Percentiles rank a stretch among this genome's conserved stretches.
These are phyloP conservation scores for Polyergus mexicanus DNA, from an alignment of 1,140 invertebrate species.

Conservation along the genomic window DNA sequence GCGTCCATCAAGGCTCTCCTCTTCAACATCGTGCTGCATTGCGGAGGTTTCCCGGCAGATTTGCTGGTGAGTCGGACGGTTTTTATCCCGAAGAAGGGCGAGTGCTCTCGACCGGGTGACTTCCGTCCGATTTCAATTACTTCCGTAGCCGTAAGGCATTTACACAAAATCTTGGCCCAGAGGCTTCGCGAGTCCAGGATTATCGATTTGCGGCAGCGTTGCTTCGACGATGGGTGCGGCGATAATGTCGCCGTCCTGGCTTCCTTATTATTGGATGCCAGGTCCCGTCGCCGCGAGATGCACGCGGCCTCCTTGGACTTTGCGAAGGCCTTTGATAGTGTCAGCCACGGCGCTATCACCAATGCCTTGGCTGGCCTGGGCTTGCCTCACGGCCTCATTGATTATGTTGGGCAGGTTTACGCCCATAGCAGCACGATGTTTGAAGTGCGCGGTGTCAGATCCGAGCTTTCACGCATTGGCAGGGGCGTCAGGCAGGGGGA, in stretches of 20 bases:
- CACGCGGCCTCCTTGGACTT: slow-evolving; percentile 66
- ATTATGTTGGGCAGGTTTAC: not conserved
- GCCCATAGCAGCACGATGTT: not conserved
- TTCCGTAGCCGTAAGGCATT: slow-evolving; percentile 48
- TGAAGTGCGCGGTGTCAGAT: not conserved
- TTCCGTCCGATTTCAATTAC: slow-evolving; percentile 33
- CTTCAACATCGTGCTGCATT: slow-evolving; percentile 49
- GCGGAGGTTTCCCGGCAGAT: slow-evolving; percentile 6
- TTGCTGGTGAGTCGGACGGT: slow-evolving; percentile 51
- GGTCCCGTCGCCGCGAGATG: slow-evolving; percentile 22
- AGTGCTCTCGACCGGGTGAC: slow-evolving; percentile 26
- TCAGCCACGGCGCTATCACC: slow-evolving; percentile 64
- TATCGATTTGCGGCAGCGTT: slow-evolving; percentile 51
- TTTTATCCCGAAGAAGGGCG: slow-evolving; percentile 68
- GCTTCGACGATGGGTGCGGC: slow-evolving; percentile 56
- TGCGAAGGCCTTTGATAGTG: slow-evolving; percentile 68
- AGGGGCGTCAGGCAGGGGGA: slow-evolving; percentile 25
- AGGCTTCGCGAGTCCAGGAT: not conserved
- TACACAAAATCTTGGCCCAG: slow-evolving; percentile 62
- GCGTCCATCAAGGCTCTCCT: slow-evolving; percentile 12
- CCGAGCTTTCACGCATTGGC: not conserved
- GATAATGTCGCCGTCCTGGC: not conserved
- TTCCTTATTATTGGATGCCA: not conserved
- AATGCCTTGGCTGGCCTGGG: slow-evolving; percentile 56
- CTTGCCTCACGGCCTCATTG: slow-evolving; percentile 1